These are phyloP conservation scores for Argopecten irradians DNA, from an alignment of 1,140 invertebrate genomes.

Conservation along the genomic window DNA sequence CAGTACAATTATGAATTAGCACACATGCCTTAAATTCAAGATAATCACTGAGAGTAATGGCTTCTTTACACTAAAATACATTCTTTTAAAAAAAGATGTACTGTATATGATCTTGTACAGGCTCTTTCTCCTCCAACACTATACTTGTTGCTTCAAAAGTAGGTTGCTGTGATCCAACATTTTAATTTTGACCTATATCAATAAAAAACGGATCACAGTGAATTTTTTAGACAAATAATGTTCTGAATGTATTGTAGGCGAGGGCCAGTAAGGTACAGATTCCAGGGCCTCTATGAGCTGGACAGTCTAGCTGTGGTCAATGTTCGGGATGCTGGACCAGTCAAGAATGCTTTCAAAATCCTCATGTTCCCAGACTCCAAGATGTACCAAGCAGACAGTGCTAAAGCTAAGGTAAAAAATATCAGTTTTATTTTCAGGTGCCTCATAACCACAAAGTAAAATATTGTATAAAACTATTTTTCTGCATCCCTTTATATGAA, in stretches of 20 bases:
- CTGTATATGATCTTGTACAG: not conserved
- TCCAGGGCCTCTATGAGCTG: slow-evolving; percentile 92
- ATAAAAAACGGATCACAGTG: too few species aligned
- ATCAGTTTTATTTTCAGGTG: too few species aligned
- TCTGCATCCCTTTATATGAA: too few species aligned
- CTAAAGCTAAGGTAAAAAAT: slow-evolving; percentile 86
- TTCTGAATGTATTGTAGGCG: slow-evolving; percentile 77
- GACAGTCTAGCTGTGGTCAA: slow-evolving; percentile 96
- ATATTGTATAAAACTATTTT: too few species aligned
- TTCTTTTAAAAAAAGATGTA: too few species aligned
- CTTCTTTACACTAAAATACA: too few species aligned
- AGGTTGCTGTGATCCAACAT: too few species aligned
- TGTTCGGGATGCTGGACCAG: slow-evolving; percentile 91
- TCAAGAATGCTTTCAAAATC: slow-evolving; percentile 95
- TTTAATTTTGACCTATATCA: too few species aligned
- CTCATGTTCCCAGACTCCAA: slow-evolving; percentile 95
- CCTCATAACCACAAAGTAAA: too few species aligned
- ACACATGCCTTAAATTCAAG: too few species aligned
- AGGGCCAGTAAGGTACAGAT: slow-evolving; percentile 91
- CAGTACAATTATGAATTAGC: too few species aligned
- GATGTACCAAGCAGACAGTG: slow-evolving; percentile 92
- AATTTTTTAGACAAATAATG: not conserved
- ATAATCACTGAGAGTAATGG: too few species aligned
- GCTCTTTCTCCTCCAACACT: not conserved
- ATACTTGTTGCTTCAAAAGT: not conserved